A percentile compares a stretch with the other conserved stretches of the same genome.
These are phyloP conservation scores for Elysia crispata DNA, from an alignment of 2,888 invertebrate genomes.

Conservation along the genomic window DNA sequence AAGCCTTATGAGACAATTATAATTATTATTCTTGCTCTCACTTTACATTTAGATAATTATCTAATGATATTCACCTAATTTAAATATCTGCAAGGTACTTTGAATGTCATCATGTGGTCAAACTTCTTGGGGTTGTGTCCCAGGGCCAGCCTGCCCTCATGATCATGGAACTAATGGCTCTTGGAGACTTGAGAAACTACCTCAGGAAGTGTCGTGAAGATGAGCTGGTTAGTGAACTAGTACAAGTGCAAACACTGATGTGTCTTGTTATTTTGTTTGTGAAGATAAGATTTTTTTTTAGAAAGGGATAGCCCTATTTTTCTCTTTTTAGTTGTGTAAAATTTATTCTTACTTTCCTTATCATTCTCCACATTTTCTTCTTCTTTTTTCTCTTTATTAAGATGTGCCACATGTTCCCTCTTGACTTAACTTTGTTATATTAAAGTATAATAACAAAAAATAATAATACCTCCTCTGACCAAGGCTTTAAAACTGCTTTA, in stretches of 20 bases:
- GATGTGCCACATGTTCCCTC: too few species aligned
- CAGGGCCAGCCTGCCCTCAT: conserved; percentile 89
- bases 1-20: too few species aligned
- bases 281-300: not conserved
- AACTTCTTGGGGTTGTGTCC: conserved; percentile 95
- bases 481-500: too few species aligned
- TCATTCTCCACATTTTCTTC: too few species aligned
- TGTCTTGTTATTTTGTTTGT: not conserved
- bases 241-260: too few species aligned
- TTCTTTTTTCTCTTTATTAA: too few species aligned
- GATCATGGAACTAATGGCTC: conserved; percentile 97
- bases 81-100: conserved; percentile 85
- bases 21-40: too few species aligned
- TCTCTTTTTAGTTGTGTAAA: not conserved
- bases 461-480: too few species aligned
- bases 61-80: too few species aligned
- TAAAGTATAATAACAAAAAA: too few species aligned
- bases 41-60: too few species aligned
- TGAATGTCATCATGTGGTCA: conserved; percentile 93
- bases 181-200: conserved; percentile 85
- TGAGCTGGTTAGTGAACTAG: conserved; percentile 48
- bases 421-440: too few species aligned
- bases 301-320: not conserved
- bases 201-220: conserved; percentile 59
- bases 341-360: not conserved